Conservation (phyloP, 2,888 invertebrate species). For the Melinaea menophilus region DNA sequence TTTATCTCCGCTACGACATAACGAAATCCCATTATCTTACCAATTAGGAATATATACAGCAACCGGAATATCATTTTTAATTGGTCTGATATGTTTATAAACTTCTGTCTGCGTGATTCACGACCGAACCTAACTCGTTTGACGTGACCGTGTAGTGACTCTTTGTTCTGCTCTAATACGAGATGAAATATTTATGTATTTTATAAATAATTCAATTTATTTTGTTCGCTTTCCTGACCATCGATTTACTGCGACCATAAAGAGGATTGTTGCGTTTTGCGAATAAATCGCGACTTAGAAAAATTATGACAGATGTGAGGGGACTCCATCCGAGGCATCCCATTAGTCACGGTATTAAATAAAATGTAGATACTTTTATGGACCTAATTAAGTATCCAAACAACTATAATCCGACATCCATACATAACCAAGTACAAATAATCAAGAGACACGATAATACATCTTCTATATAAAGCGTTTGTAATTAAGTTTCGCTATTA, state of each 20-base stretch:
- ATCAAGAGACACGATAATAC: constrained; percentile 39
- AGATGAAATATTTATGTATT: constrained; percentile 45
- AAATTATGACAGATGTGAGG: constrained; percentile 74
- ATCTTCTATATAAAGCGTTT: constrained; percentile 26
- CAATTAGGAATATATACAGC: constrained; percentile 53
- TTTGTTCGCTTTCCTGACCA: constrained; percentile 42
- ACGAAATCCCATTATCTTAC: constrained; percentile 48
- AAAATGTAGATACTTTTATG: constrained; percentile 58
- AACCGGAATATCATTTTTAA: constrained; percentile 57
- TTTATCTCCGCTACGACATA: constrained; percentile 46
- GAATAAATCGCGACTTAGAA: constrained; percentile 74
- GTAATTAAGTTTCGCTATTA: constrained; percentile 45
- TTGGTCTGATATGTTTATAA: constrained; percentile 49
- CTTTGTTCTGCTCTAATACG: constrained; percentile 46
- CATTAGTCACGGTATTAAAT: constrained; percentile 71
- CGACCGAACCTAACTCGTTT: constrained; percentile 40
- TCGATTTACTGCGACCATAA: constrained; percentile 53
- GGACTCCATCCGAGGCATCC: constrained; percentile 47
- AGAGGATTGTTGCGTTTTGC: constrained; percentile 67
- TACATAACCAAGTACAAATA: constrained; percentile 50
- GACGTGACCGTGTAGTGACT: constrained; percentile 48
- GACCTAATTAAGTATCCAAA: constrained; percentile 60
- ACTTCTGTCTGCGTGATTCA: constrained; percentile 49
- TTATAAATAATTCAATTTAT: constrained; percentile 65
- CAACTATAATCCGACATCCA: constrained; percentile 53